Base-by-base conservation (phyloP, 2,113 vertebrate genomes). In the Athene noctua region DNA sequence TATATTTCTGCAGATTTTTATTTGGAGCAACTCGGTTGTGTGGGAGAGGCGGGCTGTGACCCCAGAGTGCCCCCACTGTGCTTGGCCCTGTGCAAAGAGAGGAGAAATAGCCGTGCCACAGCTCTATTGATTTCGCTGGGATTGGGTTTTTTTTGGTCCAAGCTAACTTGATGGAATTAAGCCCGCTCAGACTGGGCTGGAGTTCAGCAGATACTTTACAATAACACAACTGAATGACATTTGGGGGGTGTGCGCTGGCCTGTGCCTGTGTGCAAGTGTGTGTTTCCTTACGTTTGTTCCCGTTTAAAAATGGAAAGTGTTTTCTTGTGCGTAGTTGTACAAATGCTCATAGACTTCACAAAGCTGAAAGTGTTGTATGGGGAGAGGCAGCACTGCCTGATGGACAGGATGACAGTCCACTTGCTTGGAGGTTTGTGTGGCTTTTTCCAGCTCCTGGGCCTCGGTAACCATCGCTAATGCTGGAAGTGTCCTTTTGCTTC, bases 241-340 rank as follows among this genome's bases (percentile, higher is more conserved):
- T 3, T 61, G 8, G 46, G 19, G 38, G 4, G 1, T 1, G 18
- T 3, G 6, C 51, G n/a, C 34, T 17, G 55, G 44, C 3, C 1
- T 15, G 22, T n/a, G 30, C 42, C 20, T 71, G 5, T 10, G 58
- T 1, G 1, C 34, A 55, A 47, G 11, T 5, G 3, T 36, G 15
- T 26, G 13, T 83, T 86, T 74, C 58, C 47, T 17, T 59, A 11
- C 0, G 0, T 71, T 47, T 80, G 42, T 20, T 80, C 13, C 18
- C 1, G 2, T 46, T 92, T 80, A 20, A 80, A 91, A 91, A 11
- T 2, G 2, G 26, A 19, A 55, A 11, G 22, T 15, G 34, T 72
- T 85, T 94, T 63, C 36, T 34, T 30, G 29, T 3, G 11, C 44
- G 17, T 23, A 22, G 26, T 22, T 75, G 44, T 67, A 55, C 44